Evolutionary conservation across 2,113 vertebrate genomes (phyloP), one percentile per base, ranked within the genome.

Genomic region (Edolisoma coerulescens): DNA sequence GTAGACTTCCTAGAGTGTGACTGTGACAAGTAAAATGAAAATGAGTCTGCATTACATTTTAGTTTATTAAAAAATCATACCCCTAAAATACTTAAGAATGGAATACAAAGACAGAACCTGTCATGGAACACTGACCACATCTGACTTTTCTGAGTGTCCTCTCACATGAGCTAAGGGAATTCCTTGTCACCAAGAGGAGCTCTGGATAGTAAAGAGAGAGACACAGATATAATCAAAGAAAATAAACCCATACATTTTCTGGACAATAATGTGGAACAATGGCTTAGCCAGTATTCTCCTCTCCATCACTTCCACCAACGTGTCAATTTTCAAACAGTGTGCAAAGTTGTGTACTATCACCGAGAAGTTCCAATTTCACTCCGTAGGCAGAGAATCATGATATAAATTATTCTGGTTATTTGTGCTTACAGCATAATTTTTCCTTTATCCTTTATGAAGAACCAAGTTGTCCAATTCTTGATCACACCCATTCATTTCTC

Each of bases 231-330:
- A 41, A 49, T 15, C 2, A 37, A 2, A 85, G 65, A 78, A 75
- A 56, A 80, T 17, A 60, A 17, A 1, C 0, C 0, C 5, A 3
- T 22, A 12, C 1, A 1, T 63, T 82, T 82, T 83, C 16, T 37
- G 50, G 28, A 39, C 8, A 80, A 33, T 19, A 30, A 65, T n/a
- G 8, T 69, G 6, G n/a, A 54, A 9, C 15, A 47, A 21, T 32
- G 21, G 18, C 37, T 41, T 67, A 75, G 2, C 7, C 57, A 60
- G 4, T 42, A 28, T 16, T 44, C 15, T 64, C 27, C 37, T 79
- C 19, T 49, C 41, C 16, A 14, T 68, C 22, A 26, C 28, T 70
- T 64, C 3, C 16, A 47, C 33, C 42, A 59, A 16, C 6, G 37
- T 3, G 22, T 21, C 37, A 44, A 28, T 26, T 57, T 92, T 37